Percentiles rank a stretch among this genome's conserved stretches.
Evolutionary conservation across 2,888 invertebrate species (phyloP).

Genomic region (Ormyrus pomaceus): DNA sequence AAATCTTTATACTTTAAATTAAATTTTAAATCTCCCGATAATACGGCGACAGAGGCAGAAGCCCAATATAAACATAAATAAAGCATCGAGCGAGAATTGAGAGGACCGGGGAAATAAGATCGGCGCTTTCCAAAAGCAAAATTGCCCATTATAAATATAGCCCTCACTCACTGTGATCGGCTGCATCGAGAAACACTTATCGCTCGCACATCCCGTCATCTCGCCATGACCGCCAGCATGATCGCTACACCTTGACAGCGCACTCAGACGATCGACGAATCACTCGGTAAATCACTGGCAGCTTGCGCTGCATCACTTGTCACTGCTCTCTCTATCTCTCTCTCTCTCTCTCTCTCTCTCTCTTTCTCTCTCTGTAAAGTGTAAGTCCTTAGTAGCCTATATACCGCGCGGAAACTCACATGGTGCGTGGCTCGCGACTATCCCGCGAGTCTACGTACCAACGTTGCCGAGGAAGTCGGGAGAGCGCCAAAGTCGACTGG

Average conservation of each 20-base stretch:
- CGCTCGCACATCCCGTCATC: background rate
- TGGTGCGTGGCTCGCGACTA: too few relatives aligned
- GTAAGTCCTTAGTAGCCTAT: too few relatives aligned
- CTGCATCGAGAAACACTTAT: constrained; percentile 38
- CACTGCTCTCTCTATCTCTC: constrained; percentile 18
- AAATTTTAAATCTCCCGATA: too few relatives aligned
- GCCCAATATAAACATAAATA: background rate
- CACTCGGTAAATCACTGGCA: constrained; percentile 16
- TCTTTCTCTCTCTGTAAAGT: too few relatives aligned
- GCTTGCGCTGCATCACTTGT: background rate
- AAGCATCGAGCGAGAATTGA: too few relatives aligned
- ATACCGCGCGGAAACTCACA: too few relatives aligned
- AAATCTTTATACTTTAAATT: too few relatives aligned
- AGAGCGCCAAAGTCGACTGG: background rate
- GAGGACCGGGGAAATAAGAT: too few relatives aligned
- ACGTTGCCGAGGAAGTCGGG: background rate
- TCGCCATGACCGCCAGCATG: background rate
- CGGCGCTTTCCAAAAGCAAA: background rate
- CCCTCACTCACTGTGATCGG: constrained; percentile 45
- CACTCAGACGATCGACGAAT: background rate
- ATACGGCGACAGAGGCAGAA: too few relatives aligned
- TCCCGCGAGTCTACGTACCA: too few relatives aligned
- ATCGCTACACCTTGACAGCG: background rate
- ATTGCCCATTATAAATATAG: background rate
- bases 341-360: too few relatives aligned